Percentiles rank a stretch among this genome's conserved stretches.
Conservation (phyloP, 1,140 invertebrate genomes). For the Mactra quadrangularis region DNA sequence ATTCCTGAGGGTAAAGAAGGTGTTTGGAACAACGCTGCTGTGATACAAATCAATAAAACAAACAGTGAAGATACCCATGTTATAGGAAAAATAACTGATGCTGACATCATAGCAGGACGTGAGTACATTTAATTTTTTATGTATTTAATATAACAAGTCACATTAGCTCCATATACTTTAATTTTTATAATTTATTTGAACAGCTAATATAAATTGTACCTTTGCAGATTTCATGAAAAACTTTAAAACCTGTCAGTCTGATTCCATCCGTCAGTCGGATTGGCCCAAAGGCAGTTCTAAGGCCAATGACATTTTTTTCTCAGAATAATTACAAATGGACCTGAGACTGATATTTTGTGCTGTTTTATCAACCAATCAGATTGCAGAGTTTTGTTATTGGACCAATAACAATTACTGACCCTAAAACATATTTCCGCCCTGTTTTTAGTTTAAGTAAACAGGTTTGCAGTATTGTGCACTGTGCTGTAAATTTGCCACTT, state of each 20-base stretch:
- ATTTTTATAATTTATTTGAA: not conserved
- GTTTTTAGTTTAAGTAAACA: too few species aligned
- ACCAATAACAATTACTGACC: too few species aligned
- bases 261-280: not conserved
- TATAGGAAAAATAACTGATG: constrained; percentile 29
- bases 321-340: too few species aligned
- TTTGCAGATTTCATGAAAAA: not conserved
- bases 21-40: constrained; percentile 6
- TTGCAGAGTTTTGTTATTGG: too few species aligned
- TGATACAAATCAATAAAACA: constrained; percentile 49
- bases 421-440: too few species aligned
- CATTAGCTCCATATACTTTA: not conserved
- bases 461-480: too few species aligned
- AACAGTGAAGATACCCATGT: not conserved
- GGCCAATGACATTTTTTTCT: not conserved
- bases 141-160: not conserved
- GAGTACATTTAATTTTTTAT: constrained; percentile 20
- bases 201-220: not conserved
- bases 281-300: not conserved
- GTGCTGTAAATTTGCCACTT: too few species aligned
- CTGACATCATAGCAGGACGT: constrained; percentile 64
- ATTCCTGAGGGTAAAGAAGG: not conserved
- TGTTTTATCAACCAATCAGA: too few species aligned
- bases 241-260: not conserved
- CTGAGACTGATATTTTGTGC: too few species aligned